Evolutionary conservation across 2,113 vertebrate species (phyloP), one percentile per base, ranked within the genome.

Genomic region (Corythornis cristatus): DNA sequence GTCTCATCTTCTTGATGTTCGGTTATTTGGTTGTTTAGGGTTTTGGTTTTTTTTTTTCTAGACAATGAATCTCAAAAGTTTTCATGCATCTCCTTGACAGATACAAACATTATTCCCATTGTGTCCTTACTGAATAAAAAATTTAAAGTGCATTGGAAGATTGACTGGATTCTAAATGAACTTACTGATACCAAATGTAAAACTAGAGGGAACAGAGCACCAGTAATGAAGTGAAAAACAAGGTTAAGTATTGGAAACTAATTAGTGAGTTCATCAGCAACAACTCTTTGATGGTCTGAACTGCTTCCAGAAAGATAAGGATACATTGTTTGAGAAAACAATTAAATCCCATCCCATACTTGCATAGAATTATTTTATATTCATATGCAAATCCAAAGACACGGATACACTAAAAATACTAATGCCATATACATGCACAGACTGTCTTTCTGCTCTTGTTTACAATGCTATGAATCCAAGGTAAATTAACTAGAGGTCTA

Each of bases 291-390:
- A 97, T 96, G 97, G 96, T 88, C 94, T 98, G 96, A 97, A 98
- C 97, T 95, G 96, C 96, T 97, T 97, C 90, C 93, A 97, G 95
- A 97, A 98, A 98, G 97, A 98, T 98, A 98, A 98, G 97, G 92
- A 82, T 92, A 96, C 96, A 98, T 98, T 98, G 97, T 98, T 97
- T 95, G 89, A 97, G 90, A 94, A 96, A 97, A 97, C 96, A 97
- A 97, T 97, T 96, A 97, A 98, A 97, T 97, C 96, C 95, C 93
- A 95, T 95, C 89, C 93, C 35, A 82, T 88, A 91, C 95, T 96
- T 96, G 95, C 95, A 96, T 94, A 97, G 96, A 98, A 98, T 98
- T 98, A 97, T 98, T 97, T 97, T 70, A 95, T 94, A 97, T 98
- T 98, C 96, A 97, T 91, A 97, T 98, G 97, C 96, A 98, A 98